These are phyloP conservation scores for Calameuta filiformis DNA, from an alignment of 2,888 invertebrate genomes.

Conservation along the genomic window DNA sequence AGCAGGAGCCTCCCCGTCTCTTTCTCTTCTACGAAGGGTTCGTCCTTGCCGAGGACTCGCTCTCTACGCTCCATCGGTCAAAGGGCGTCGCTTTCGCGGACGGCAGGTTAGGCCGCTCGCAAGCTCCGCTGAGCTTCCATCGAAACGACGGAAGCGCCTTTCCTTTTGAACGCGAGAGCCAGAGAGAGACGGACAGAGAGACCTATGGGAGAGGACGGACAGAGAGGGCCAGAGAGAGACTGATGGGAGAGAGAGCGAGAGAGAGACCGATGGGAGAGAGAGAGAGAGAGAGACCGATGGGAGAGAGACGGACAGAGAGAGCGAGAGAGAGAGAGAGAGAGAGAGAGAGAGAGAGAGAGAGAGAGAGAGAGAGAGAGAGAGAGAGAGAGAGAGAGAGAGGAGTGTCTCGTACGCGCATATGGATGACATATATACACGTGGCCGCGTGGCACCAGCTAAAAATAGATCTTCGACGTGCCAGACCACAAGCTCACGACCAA, in stretches of 20 bases:
- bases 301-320: too few relatives aligned
- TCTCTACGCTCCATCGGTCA: not conserved
- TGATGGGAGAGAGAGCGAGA: too few relatives aligned
- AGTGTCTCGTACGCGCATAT: conserved; percentile 8
- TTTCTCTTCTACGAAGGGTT: not conserved
- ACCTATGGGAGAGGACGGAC: too few relatives aligned
- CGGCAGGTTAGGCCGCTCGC: conserved; percentile 26
- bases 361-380: too few relatives aligned
- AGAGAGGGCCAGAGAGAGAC: too few relatives aligned
- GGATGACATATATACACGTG: conserved; percentile 11
- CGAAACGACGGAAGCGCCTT: conserved; percentile 20
- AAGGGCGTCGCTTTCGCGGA: not conserved
- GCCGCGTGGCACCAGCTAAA: conserved; percentile 20
- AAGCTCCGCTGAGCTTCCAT: conserved; percentile 52
- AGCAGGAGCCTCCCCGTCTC: not conserved
- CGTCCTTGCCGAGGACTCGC: not conserved
- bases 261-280: too few relatives aligned
- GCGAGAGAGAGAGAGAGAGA: too few relatives aligned
- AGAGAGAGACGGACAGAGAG: too few relatives aligned
- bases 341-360: not conserved
- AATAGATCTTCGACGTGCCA: conserved; percentile 28
- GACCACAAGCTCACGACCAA: not conserved
- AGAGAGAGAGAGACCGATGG: too few relatives aligned
- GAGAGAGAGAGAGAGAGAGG: too few relatives aligned
- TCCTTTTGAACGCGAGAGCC: conserved; percentile 30